Conservation (phyloP, 35 echinoderm and acorn worm genomes). For the Apostichopus japonicus region DNA sequence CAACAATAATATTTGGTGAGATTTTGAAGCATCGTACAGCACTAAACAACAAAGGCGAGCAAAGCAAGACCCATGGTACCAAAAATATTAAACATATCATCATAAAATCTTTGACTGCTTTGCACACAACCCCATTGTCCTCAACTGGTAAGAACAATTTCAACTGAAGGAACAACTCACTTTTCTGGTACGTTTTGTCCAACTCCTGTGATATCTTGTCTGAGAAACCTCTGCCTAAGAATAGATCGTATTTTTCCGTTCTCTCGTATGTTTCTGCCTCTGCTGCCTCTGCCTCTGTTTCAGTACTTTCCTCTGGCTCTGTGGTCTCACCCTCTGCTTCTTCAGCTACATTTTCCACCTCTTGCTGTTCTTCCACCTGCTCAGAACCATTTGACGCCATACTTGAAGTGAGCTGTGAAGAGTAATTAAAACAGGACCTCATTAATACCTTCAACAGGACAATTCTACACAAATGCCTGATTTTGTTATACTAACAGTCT, state of each 20-base stretch:
- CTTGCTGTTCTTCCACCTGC: conserved; percentile 39
- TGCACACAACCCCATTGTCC: too few relatives aligned
- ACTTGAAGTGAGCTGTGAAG: not conserved
- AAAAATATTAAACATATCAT: not conserved
- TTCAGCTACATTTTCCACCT: conserved; percentile 59
- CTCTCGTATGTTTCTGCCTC: conserved; percentile 58
- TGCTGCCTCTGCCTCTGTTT: conserved; percentile 62
- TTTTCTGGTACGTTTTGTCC: conserved; percentile 78
- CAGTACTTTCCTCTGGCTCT: conserved; percentile 77
- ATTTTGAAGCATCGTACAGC: too few relatives aligned
- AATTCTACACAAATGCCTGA: too few relatives aligned
- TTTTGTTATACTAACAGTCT: too few relatives aligned
- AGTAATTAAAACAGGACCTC: not conserved
- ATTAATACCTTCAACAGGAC: too few relatives aligned
- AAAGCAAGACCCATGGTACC: not conserved
- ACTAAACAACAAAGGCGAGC: not conserved
- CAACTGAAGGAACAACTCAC: conserved; percentile 35
- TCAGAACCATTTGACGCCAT: conserved; percentile 75
- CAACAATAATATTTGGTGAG: too few relatives aligned
- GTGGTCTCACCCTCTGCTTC: conserved; percentile 28
- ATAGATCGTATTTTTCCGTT: conserved; percentile 91
- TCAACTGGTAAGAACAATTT: too few relatives aligned
- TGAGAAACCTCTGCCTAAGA: conserved; percentile 77
- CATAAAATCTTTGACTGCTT: too few relatives aligned
- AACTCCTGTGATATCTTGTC: conserved; percentile 91